Base-by-base conservation (phyloP, 2,113 vertebrate genomes). In the Cairina moschata region DNA sequence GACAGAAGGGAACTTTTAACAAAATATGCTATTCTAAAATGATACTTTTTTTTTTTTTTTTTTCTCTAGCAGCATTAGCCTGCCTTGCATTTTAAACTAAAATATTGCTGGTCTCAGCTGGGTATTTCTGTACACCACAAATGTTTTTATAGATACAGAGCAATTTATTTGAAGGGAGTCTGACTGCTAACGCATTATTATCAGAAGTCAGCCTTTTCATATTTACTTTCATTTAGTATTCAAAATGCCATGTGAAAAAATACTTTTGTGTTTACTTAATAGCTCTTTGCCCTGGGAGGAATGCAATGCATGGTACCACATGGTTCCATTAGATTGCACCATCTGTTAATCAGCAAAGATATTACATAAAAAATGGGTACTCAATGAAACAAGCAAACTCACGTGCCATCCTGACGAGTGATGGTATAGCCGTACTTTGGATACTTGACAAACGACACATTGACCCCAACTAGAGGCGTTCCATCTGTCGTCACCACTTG, bases 341-440 rank as follows among this genome's bases (percentile, higher is more conserved):
- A 80, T 92, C 86, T 86, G 91, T 88, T 87, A 92, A 95, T 87
- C 77, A 67, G 94, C 59, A 83, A 36, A 79, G 69, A 69, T 32
- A 69, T 90, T 71, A 20, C 63, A 48, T 4, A 83, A 5, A 8
- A 77, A 59, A 32, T 5, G 80, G 94, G 89, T 65, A 28, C 50
- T 9, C 38, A 85, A 17, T 46, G 76, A 83, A 86, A 58, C 77
- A 44, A 52, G 54, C 86, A 91, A 96, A 99, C 99, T 99, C 98
- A 99, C 99, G 99, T 99, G 98, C 99, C 99, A 90, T 99, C 99
- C 97, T 99, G 99, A 40, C 99, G 99, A 81, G 99, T 99, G 97
- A 99, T 98, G 92, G 99, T 99, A 90, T 99, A 99, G 94, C 99
- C 99, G 4, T 99, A 99, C 93, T 99, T 99, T 67, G 99, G 99